Evolutionary conservation across 2,888 invertebrate species (phyloP), one percentile per base, ranked within the genome.

Genomic region (Apodemia mormo): DNA sequence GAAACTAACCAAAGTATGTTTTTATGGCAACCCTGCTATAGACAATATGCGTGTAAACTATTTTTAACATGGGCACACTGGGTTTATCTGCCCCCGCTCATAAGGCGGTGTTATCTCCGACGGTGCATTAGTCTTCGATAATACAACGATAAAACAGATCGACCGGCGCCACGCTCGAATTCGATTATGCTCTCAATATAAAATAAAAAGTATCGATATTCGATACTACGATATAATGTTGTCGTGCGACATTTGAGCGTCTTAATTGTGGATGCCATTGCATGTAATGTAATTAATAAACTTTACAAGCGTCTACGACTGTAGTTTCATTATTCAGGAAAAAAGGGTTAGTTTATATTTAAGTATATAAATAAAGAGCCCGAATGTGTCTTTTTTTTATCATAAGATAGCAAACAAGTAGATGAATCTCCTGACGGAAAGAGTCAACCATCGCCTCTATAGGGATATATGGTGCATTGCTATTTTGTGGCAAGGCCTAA

Each of bases 91-190:
- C 90, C 85, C 87, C 91, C 84, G 90, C 91, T 90, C 90, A 92
- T 90, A 90, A 90, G 89, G 82, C 85, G 80, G 81, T 76, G 81
- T 87, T 93, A 92, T 93, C 92, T 85, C 81, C 80, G 78, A 80
- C 89, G 85, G 90, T 93, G 92, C 92, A 93, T 93, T 93, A 93
- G 92, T 90, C 89, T 86, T 85, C 88, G 92, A 93, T 92, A 92
- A 92, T 84, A 85, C 85, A 79, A 82, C 86, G 92, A 92, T 93
- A 92, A 92, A 85, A 82, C 89, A 90, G 90, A 91, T 92, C 89
- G 88, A 82, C 79, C 87, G 92, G 92, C 92, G 92, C 92, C 92
- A 91, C 84, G 85, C 85, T 86, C 88, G 88, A 88, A 89, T 86
- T 87, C 84, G 89, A 91, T 91, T 88, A 86, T 87, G 86, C 84